Conservation (phyloP, 2,113 vertebrate species). For the Neolamprologus devosi region DNA sequence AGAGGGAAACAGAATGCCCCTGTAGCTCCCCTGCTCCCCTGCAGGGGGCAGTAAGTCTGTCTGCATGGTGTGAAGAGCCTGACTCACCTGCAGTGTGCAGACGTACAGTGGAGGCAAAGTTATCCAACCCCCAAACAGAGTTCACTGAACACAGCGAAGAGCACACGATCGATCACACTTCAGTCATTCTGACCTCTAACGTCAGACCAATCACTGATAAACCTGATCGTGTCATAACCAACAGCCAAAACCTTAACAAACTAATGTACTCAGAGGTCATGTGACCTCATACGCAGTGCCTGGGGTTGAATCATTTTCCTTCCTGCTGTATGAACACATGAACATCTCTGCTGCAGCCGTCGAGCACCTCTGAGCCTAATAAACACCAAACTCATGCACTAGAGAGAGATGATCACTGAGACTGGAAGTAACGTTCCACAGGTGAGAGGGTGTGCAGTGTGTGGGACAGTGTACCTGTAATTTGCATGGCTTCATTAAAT, state of each 20-base stretch:
- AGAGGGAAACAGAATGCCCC: constrained; percentile 92
- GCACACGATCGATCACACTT: background rate
- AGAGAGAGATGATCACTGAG: background rate
- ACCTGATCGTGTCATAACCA: background rate
- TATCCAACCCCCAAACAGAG: background rate
- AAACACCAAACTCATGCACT: background rate
- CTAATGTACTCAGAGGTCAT: background rate
- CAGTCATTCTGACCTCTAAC: background rate
- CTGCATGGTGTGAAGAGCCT: constrained; percentile 35
- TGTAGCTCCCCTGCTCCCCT: constrained; percentile 65
- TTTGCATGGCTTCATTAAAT: background rate
- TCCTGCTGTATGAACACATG: background rate
- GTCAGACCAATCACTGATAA: background rate
- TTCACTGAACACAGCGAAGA: background rate
- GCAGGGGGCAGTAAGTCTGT: constrained; percentile 65
- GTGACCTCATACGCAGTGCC: background rate
- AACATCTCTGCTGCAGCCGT: background rate
- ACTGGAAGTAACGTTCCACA: background rate
- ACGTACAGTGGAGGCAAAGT: background rate
- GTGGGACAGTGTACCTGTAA: background rate
- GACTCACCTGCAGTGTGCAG: background rate
- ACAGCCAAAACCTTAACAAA: background rate
- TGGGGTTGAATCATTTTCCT: background rate
- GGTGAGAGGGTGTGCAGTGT: background rate
- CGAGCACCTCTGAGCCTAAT: background rate